Evolutionary conservation across 2,113 vertebrate genomes (phyloP).

Genomic region (Spizaetus ornatus): DNA sequence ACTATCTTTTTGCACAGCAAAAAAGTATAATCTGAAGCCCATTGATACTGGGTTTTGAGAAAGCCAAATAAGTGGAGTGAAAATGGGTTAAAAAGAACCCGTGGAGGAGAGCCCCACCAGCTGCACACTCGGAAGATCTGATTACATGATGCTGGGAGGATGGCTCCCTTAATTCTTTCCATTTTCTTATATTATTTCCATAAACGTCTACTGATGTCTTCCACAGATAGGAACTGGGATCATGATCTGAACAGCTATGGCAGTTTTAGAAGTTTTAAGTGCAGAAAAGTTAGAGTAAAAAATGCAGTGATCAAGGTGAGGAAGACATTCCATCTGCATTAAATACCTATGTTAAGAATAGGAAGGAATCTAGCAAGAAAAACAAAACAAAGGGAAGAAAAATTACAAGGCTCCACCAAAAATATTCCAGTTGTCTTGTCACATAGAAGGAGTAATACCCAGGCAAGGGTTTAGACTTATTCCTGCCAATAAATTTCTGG

Average conservation of each 20-base stretch:
- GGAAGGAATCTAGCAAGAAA: neutral
- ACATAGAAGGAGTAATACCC: neutral
- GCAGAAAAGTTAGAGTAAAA: neutral
- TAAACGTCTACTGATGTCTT: neutral
- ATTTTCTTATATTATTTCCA: neutral
- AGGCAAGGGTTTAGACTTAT: neutral
- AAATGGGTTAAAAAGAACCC: neutral
- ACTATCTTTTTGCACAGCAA: neutral
- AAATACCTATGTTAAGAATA: neutral
- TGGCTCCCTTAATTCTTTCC: neutral
- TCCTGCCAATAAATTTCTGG: constrained; percentile 32
- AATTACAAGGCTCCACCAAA: neutral
- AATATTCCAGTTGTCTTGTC: constrained; percentile 17
- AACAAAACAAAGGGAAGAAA: neutral
- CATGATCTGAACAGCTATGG: neutral
- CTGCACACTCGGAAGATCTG: neutral
- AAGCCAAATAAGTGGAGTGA: neutral
- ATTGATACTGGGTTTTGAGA: neutral
- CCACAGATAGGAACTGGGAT: neutral
- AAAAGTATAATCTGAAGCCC: neutral
- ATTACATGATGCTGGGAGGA: neutral
- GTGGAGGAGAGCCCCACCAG: neutral
- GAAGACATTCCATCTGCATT: neutral
- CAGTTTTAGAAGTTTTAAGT: neutral
- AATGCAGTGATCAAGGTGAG: neutral